phyloP scores from a whole-genome alignment of 2,888 invertebrate genomes.

The Embidobia sp. region DNA sequence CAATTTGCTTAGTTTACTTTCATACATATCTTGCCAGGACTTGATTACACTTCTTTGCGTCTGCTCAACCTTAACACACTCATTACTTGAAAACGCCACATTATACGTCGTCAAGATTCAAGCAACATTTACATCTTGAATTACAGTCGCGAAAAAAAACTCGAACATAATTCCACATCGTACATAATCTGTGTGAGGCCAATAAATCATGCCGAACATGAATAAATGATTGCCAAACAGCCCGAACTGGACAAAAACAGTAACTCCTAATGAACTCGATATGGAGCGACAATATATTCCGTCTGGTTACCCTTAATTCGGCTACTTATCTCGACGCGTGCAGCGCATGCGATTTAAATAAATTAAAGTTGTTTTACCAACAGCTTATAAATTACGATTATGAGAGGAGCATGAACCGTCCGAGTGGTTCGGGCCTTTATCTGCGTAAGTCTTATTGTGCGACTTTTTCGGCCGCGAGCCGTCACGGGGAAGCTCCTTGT shows the following conservation, averaged over 20 bases:
- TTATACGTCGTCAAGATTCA: too few species aligned
- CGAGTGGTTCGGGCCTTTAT: conserved; percentile 7
- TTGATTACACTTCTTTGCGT: too few species aligned
- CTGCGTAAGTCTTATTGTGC: conserved; percentile 39
- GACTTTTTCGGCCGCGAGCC: conserved; percentile 28
- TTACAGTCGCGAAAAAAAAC: too few species aligned
- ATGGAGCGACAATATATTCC: background rate
- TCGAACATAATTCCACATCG: too few species aligned
- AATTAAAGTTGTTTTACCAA: conserved; percentile 36
- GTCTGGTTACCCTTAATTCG: conserved; percentile 17
- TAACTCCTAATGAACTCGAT: background rate
- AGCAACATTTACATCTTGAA: too few species aligned
- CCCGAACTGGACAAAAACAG: too few species aligned
- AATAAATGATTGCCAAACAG: too few species aligned
- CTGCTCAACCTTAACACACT: conserved; percentile 11
- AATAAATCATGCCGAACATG: too few species aligned
- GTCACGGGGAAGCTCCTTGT: conserved; percentile 3
- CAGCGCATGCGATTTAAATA: conserved; percentile 34
- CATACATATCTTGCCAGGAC: too few species aligned
- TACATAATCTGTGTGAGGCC: too few species aligned
- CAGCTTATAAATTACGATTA: conserved; percentile 44
- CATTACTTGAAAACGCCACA: too few species aligned
- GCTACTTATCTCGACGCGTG: conserved; percentile 26
- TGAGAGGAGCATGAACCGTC: background rate
- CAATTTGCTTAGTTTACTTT: too few species aligned